Percentiles rank a stretch among this genome's conserved stretches.
Evolutionary conservation across 2,797 vertebrate genomes (phyloP).

Genomic region (Enteromius thamalakanensis): DNA sequence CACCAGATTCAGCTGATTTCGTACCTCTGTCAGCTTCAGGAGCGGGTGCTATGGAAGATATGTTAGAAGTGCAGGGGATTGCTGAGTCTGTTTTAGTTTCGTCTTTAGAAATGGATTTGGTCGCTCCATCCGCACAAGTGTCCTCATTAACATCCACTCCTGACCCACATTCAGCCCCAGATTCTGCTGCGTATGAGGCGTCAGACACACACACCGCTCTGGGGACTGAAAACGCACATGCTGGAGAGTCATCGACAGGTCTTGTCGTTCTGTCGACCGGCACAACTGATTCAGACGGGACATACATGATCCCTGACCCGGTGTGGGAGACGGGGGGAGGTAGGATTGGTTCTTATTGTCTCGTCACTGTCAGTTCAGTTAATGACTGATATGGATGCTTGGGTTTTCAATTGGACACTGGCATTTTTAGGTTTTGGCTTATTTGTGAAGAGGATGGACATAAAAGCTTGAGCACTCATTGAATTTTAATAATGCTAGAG

Average conservation of each 20-base stretch:
- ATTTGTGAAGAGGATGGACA: neutral
- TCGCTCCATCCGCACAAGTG: neutral
- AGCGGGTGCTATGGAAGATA: neutral
- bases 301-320: slow-evolving; percentile 32
- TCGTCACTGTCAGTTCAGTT: neutral
- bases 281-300: slow-evolving; percentile 6
- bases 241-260: neutral
- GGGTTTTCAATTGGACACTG: neutral
- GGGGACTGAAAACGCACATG: neutral
- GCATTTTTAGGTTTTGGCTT: neutral
- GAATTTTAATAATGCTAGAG: neutral
- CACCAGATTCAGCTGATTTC: neutral
- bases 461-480: neutral
- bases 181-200: neutral
- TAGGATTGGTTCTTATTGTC: slow-evolving; percentile 21
- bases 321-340: slow-evolving; percentile 19
- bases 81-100: neutral
- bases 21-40: neutral
- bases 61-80: neutral
- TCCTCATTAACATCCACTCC: neutral
- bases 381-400: neutral
- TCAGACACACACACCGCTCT: neutral
- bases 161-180: slow-evolving; percentile 22
- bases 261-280: neutral
- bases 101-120: neutral